phyloP scores from a whole-genome alignment of 2,113 vertebrate genomes.

The Salvelinus namaycush region DNA sequence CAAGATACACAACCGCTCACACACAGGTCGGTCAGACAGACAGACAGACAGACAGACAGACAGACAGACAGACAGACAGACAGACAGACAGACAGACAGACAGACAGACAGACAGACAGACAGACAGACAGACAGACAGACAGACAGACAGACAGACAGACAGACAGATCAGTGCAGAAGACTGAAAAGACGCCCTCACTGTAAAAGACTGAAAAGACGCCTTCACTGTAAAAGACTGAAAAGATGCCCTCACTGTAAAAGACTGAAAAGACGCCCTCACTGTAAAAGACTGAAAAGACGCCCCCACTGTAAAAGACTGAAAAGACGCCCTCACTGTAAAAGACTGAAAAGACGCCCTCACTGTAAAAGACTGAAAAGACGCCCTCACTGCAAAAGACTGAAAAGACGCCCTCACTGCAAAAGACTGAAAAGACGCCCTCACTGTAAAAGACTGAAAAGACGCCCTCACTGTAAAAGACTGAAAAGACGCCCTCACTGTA shows the following conservation, averaged over 20 bases:
- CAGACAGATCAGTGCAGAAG: slow-evolving; percentile 54
- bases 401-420: slow-evolving; percentile 68
- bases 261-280: slow-evolving; percentile 73
- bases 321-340: slow-evolving; percentile 66
- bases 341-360: slow-evolving; percentile 72
- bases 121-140: background rate
- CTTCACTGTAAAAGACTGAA: slow-evolving; percentile 43
- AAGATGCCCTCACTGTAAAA: slow-evolving; percentile 66
- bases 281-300: slow-evolving; percentile 62
- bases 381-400: slow-evolving; percentile 55
- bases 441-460: slow-evolving; percentile 49
- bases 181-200: slow-evolving; percentile 76
- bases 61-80: background rate
- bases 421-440: slow-evolving; percentile 71
- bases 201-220: slow-evolving; percentile 63
- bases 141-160: background rate
- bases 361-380: slow-evolving; percentile 57
- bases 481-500: slow-evolving; percentile 69
- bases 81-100: background rate
- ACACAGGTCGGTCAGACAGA: slow-evolving; percentile 77
- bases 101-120: background rate
- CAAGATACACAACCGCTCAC: slow-evolving; percentile 97
- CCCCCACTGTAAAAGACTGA: slow-evolving; percentile 46
- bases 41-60: no score
- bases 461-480: slow-evolving; percentile 59